Evolutionary conservation across 1,140 invertebrate species (phyloP), one percentile per base, ranked within the genome.

Genomic region (Sycophaga agraensis): DNA sequence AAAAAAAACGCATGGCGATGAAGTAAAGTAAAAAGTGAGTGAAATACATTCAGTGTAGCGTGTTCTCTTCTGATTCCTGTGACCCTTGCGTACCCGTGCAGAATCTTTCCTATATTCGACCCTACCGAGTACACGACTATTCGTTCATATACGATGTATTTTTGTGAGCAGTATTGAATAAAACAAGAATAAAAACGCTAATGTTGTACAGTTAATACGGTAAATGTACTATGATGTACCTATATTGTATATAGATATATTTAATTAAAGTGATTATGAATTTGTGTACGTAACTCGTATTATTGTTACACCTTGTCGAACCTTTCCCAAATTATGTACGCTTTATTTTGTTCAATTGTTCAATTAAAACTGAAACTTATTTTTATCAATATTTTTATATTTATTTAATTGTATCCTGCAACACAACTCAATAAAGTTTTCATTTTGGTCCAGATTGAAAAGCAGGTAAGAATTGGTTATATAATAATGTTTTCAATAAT

Each of bases 211-310:
- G 73, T 77, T 72, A 73, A 69, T 70, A 75, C 63, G 68, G 70
- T 77, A 49, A 72, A 74, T 77, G 70, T 76, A 76, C 71, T 76
- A 79, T 73, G 71, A 74, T 78, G 77, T 80, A 80, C 69, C 72
- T 79, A 80, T 74, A 78, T 77, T 79, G 76, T 77, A 80, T 73
- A 80, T 75, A 78, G 69, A 77, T 79, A 77, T 77, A 77, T 78
- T 77, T 78, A 73, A 78, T 77, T 79, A 77, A 79, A 78, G 68
- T 76, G 67, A 76, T 73, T 73, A 77, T 77, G 73, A 73, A 78
- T 77, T 78, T 79, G 76, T 78, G 75, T 77, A 77, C 35, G 57
- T 51, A 0, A 50, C 11, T 2, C 24, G 6, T 51, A 5, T 59
- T 24, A 43, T 51, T 59, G n/a, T 9, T 0, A 39, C 16, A 45